Evolutionary conservation across 2,797 vertebrate genomes (phyloP), one percentile per base, ranked within the genome.

Genomic region (Nannoperca obscura): DNA sequence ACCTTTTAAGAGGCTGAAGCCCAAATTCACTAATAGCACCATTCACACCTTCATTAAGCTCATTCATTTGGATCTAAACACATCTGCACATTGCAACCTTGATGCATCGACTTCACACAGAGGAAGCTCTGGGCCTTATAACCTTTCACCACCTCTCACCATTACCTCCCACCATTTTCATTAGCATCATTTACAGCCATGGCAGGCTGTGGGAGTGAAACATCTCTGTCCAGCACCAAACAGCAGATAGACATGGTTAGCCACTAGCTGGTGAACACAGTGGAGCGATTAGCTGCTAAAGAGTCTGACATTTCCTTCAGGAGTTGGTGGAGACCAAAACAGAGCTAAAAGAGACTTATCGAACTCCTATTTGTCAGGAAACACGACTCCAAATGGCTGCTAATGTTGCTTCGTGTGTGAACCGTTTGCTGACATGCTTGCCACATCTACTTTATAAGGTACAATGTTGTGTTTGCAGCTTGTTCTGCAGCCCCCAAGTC

Each of bases 21-120:
- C 40, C 53, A 27, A 24, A 49, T 34, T n/a, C 70, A 66, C 52
- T 57, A 53, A 57, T 7, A 20, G 59, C 59, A 15, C 32, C 42
- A 63, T 78, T 63, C 47, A 72, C 12, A 59, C 40, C 57, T 64
- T 59, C 64, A 76, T 76, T 73, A 30, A 59, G 57, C 57, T 52
- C 46, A 19, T 50, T 61, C 17, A 59, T 27, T 46, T 30, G 13
- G 42, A 65, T 69, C 46, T 1, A 22, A 74, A 57, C 13, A 55
- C 24, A 40, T 74, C n/a, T 54, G 9, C 49, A 55, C n/a, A 20
- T 11, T 27, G 14, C 19, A 78, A 44, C 58, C 34, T 57, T 55
- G 14, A 58, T 24, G 42, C 24, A 42, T 7, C 44, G 46, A 2
- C 17, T 30, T 40, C 5, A 27, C 47, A 44, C 46, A 44, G 13